Base-by-base conservation (phyloP, 2,888 invertebrate genomes). In the Gnatocerus cornutus region DNA sequence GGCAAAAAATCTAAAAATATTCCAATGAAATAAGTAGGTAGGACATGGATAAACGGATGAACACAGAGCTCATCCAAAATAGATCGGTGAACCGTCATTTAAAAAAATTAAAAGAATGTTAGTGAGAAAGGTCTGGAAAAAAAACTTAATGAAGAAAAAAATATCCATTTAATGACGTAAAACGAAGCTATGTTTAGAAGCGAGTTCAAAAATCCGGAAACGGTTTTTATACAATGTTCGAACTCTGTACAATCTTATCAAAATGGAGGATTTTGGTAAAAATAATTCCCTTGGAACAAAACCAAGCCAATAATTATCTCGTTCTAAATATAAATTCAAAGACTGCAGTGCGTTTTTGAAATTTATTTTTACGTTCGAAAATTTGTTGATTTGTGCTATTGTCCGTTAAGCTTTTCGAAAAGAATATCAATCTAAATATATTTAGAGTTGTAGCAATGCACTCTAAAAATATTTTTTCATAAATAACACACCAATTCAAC, bases 91-190 rank as follows among this genome's bases (percentile, higher is more conserved):
- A 5, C 39, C 63, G 63, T 27, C 63, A 52, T 3, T 16, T n/a
- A 7, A 37, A 46, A 13, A 13, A 27, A 16, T n/a, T 13, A n/a
- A n/a, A n/a, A n/a, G n/a, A n/a, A 12, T 21, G 37, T n/a, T 33
- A 48, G 50, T 62, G 48, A n/a, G 50, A 50, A 48, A 59, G 59
- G 59, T 59, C 59, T 59, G 46, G 39, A 62, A 56, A 41, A 39
- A 39, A 2, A 12, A 10, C 7, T 10, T 10, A 43, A 7, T 43
- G 3, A 12, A 43, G 1, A 43, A 1, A 12, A 12, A 27, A 33
- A 48, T 14, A 30, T 61, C 27, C 39, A 56, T 56, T 16, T 56
- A 30, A 13, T 9, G 1, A 7, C 10, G 27, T 39, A n/a, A 21
- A 21, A 39, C 6, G 2, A 2, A 39, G 13, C 2, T 43, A 43